Evolutionary conservation across 2,113 vertebrate species (phyloP).

Genomic region (Tragelaphus scriptus): DNA sequence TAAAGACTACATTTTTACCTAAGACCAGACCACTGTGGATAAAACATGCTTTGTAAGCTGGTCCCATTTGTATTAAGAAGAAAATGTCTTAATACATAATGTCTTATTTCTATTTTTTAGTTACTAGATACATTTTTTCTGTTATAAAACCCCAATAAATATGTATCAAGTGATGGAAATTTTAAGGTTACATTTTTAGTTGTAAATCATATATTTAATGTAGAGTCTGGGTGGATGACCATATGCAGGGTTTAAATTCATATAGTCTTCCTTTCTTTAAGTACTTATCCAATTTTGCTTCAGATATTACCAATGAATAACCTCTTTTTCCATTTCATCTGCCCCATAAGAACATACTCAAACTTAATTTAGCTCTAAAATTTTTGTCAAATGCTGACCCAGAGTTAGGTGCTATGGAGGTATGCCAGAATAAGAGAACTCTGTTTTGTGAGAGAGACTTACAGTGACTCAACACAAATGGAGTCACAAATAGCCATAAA

Average conservation of each 20-base stretch:
- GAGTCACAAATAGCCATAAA: not conserved
- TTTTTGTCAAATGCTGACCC: not conserved
- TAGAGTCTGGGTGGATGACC: not conserved
- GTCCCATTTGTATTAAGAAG: not conserved
- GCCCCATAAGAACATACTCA: not conserved
- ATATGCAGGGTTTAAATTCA: not conserved
- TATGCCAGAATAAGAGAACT: not conserved
- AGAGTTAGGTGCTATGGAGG: not conserved
- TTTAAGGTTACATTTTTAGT: not conserved
- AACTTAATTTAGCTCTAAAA: not conserved
- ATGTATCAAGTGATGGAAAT: not conserved
- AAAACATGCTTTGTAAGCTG: not conserved
- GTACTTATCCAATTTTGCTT: not conserved
- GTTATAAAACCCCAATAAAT: not conserved
- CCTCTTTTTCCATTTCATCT: not conserved
- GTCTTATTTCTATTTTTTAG: not conserved
- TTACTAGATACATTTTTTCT: not conserved
- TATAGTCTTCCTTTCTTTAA: not conserved
- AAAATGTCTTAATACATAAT: not conserved
- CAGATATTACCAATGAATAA: not conserved
- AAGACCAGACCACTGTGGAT: not conserved
- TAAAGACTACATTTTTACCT: not conserved
- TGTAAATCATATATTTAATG: not conserved
- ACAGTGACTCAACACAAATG: not conserved
- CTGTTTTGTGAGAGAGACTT: not conserved